These are phyloP conservation scores for Halichoerus grypus DNA, from an alignment of 2,113 vertebrate genomes.

Conservation along the genomic window DNA sequence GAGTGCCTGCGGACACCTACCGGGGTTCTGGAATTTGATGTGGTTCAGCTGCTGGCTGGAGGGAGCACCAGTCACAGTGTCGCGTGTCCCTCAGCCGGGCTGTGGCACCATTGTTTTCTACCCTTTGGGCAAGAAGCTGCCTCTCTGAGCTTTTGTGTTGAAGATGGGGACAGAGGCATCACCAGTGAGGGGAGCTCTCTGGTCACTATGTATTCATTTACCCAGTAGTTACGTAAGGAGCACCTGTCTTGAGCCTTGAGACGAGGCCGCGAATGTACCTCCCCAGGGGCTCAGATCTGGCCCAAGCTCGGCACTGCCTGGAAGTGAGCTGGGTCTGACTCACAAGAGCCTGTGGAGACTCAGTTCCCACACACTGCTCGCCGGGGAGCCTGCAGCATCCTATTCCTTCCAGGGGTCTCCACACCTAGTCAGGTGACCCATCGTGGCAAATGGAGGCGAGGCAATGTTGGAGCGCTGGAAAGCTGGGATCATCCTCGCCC, in stretches of 20 bases:
- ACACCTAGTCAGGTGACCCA: not conserved
- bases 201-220: not conserved
- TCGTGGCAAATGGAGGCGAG: not conserved
- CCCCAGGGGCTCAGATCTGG: not conserved
- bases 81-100: not conserved
- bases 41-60: not conserved
- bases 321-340: not conserved
- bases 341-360: not conserved
- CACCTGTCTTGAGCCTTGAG: not conserved
- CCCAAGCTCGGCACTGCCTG: not conserved
- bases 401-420: not conserved
- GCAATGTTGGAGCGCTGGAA: no score
- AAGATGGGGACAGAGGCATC: not conserved
- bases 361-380: no score
- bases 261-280: no score
- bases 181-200: not conserved
- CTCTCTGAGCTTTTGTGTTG: not conserved
- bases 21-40: not conserved
- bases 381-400: accelerated
- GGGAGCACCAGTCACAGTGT: no score
- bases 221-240: not conserved
- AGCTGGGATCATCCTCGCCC: not conserved
- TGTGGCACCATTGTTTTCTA: not conserved
- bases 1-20: not conserved
- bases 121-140: not conserved